Evolutionary conservation across 1,140 invertebrate genomes (phyloP).

Genomic region (Zaprionus capensis): DNA sequence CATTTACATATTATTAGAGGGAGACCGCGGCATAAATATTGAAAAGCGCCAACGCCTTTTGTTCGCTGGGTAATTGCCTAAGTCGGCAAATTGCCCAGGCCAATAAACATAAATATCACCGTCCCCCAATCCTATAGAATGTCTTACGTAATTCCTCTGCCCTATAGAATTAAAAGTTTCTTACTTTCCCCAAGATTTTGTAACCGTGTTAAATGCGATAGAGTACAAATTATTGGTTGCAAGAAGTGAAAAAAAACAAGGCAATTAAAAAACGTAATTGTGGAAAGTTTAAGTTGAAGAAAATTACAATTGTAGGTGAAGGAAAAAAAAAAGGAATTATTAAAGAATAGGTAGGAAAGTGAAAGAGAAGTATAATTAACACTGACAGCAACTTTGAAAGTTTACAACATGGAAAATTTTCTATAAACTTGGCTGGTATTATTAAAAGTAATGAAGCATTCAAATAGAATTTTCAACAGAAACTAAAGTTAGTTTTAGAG

Average conservation of each 20-base stretch:
- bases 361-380: not conserved
- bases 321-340: not conserved
- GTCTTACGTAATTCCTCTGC: not conserved
- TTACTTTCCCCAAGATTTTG: not conserved
- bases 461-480: too few relatives aligned
- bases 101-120: constrained; percentile 56
- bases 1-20: constrained; percentile 54
- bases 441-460: too few relatives aligned
- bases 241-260: not conserved
- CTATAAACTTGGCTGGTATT: too few relatives aligned
- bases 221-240: constrained; percentile 21
- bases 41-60: constrained; percentile 55
- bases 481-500: too few relatives aligned
- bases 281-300: not conserved
- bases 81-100: constrained; percentile 54
- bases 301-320: constrained; percentile 3
- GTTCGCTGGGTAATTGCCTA: constrained; percentile 53
- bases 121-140: not conserved
- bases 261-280: constrained; percentile 19
- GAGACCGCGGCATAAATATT: constrained; percentile 47
- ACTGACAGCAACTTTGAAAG: too few relatives aligned
- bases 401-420: too few relatives aligned
- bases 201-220: constrained; percentile 11
- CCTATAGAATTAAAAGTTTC: constrained; percentile 11
- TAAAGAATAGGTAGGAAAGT: not conserved